These are phyloP conservation scores for Gari tellinella DNA, from an alignment of 2,888 invertebrate species.

Conservation along the genomic window DNA sequence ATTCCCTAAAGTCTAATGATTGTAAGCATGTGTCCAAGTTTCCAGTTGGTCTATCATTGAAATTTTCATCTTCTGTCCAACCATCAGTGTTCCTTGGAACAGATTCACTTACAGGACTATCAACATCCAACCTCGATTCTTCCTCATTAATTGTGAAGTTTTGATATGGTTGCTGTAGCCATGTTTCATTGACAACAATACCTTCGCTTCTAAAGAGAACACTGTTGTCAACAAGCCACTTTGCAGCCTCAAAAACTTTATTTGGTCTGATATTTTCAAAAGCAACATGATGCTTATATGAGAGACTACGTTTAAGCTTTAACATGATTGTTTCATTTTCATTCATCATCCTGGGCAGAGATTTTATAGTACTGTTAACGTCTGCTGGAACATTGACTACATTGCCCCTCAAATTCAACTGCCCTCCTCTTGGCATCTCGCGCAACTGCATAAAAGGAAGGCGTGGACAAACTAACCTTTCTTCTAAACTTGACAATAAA, in stretches of 20 bases:
- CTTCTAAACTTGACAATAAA: conserved; percentile 41
- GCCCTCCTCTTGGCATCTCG: conserved; percentile 43
- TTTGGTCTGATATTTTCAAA: conserved; percentile 53
- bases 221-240: conserved; percentile 54
- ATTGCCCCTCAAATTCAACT: conserved; percentile 54
- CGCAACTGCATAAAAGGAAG: conserved; percentile 55
- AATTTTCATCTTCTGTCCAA: conserved; percentile 29
- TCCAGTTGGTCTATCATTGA: conserved; percentile 12
- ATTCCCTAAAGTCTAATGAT: conserved; percentile 39
- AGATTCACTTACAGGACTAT: too few relatives aligned
- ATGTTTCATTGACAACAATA: conserved; percentile 29
- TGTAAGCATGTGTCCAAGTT: conserved; percentile 28
- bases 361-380: conserved; percentile 52
- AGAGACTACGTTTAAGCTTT: conserved; percentile 46
- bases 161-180: conserved; percentile 9
- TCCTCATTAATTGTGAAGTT: not conserved
- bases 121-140: too few relatives aligned
- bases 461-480: conserved; percentile 46
- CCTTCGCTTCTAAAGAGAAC: conserved; percentile 37
- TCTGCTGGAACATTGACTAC: conserved; percentile 66
- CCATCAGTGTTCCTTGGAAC: conserved; percentile 5
- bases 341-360: conserved; percentile 37
- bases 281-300: conserved; percentile 32
- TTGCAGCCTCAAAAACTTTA: conserved; percentile 45
- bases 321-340: too few relatives aligned